Percentiles rank a stretch among this genome's conserved stretches.
Evolutionary conservation across 2,113 vertebrate species (phyloP).

Genomic region (Chaetodon trifascialis): DNA sequence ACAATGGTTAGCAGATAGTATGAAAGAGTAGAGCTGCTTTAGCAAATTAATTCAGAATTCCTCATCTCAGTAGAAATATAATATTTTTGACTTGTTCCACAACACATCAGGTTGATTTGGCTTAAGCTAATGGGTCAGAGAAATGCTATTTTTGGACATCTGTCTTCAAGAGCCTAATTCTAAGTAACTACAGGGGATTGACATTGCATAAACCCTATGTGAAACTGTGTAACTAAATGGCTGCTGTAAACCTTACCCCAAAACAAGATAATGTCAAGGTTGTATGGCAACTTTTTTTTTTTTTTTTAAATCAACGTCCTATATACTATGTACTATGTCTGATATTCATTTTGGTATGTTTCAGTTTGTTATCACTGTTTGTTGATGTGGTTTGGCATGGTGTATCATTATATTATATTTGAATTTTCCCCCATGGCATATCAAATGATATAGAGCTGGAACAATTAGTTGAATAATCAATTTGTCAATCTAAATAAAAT

Average conservation of each 20-base stretch:
- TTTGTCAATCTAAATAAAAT: no score
- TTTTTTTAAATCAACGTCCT: not conserved
- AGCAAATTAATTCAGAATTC: not conserved
- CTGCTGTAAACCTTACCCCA: not conserved
- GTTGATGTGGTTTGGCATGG: not conserved
- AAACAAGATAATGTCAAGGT: not conserved
- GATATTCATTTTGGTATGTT: not conserved
- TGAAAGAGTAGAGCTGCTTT: not conserved
- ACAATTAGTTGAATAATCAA: no score
- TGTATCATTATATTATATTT: not conserved
- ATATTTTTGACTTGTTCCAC: not conserved
- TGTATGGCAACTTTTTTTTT: not conserved
- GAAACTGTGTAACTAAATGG: not conserved
- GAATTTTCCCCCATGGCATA: not conserved
- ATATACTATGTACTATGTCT: not conserved
- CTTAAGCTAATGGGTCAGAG: not conserved
- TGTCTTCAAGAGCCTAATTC: not conserved
- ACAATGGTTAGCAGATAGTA: not conserved
- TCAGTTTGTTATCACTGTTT: not conserved
- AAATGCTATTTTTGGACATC: constrained; percentile 1
- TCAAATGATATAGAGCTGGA: not conserved
- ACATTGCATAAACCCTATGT: not conserved
- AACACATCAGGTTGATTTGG: not conserved
- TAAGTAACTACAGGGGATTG: constrained; percentile 2
- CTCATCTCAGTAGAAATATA: not conserved